Base-by-base conservation (phyloP, 2,113 vertebrate species). In the Arizona elegans region DNA sequence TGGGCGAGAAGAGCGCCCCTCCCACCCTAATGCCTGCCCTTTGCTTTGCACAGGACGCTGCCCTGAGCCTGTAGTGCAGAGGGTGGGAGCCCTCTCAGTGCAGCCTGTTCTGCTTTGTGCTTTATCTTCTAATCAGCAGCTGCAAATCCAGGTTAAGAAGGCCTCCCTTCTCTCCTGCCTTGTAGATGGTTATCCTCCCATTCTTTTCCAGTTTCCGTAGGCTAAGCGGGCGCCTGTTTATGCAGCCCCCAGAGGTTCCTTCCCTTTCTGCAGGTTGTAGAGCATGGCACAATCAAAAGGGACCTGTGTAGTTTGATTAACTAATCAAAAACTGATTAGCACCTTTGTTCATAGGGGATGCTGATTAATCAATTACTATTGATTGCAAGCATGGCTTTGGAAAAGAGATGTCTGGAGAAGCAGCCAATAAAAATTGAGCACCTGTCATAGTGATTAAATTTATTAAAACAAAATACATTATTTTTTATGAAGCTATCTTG, bases 401-500 rank as follows among this genome's bases (percentile, higher is more conserved):
- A 95, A 13, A 94, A 96, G 96, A 92, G 95, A 95, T 93, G 94
- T 86, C 96, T 91, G 91, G 75, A 92, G 96, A 92, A 97, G 81
- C 93, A 94, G 47, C 96, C 94, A 88, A 95, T 96, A 95, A 96
- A 91, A 97, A 94, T 95, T 91, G 96, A 97, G 97, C 97, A 53
- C 96, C 97, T 96, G 96, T 96, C 96, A 94, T 93, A 95, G 96
- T 52, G 95, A 93, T 97, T 95, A 96, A 95, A 97, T 97, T 97
- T 96, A 97, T 97, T 96, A 96, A 97, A 98, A 97, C 96, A 96
- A 96, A 96, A 97, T 93, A 33, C 65, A 23, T 96, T 96, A 91
- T 94, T 98, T 97, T 97, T 97, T 96, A 97, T 95, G 97, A 96
- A 97, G 97, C 88, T 59, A 96, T 97, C 97, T 96, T 65, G 96